These are phyloP conservation scores for Steinernema feltiae DNA, from an alignment of 1,140 invertebrate species.

Conservation along the genomic window DNA sequence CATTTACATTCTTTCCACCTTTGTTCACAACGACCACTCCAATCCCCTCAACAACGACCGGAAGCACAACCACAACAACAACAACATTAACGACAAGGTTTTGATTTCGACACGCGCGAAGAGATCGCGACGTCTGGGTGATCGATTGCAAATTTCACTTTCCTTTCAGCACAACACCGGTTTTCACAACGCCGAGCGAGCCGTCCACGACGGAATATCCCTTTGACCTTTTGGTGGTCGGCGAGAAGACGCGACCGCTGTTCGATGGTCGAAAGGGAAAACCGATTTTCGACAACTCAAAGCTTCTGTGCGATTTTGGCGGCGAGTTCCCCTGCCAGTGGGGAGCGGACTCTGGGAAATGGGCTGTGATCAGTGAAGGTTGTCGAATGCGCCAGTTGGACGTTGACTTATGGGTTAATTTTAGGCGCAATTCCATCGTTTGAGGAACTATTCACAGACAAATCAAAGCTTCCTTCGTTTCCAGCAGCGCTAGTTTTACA, in stretches of 20 bases:
- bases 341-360: constrained; percentile 53
- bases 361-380: constrained; percentile 54
- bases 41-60: constrained; percentile 14
- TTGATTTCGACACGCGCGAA: constrained; percentile 20
- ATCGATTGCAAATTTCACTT: constrained; percentile 17
- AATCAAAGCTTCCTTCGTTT: constrained; percentile 39
- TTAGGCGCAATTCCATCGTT: constrained; percentile 52
- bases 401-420: not conserved
- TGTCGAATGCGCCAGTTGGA: constrained; percentile 22
- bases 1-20: constrained; percentile 17
- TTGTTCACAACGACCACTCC: too few relatives aligned
- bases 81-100: constrained; percentile 26
- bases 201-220: constrained; percentile 33
- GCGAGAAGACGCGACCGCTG: constrained; percentile 47
- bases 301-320: constrained; percentile 53
- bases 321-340: constrained; percentile 54
- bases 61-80: not conserved
- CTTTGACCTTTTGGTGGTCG: constrained; percentile 50
- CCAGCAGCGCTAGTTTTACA: constrained; percentile 53
- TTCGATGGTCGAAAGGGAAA: constrained; percentile 45
- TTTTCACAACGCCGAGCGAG: not conserved
- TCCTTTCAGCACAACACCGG: constrained; percentile 13
- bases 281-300: constrained; percentile 45
- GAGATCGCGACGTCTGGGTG: not conserved
- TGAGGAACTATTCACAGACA: constrained; percentile 36